A percentile compares a stretch with the other conserved stretches of the same genome.
Conservation (phyloP, 2,113 vertebrate species). For the Excalfactoria chinensis region DNA sequence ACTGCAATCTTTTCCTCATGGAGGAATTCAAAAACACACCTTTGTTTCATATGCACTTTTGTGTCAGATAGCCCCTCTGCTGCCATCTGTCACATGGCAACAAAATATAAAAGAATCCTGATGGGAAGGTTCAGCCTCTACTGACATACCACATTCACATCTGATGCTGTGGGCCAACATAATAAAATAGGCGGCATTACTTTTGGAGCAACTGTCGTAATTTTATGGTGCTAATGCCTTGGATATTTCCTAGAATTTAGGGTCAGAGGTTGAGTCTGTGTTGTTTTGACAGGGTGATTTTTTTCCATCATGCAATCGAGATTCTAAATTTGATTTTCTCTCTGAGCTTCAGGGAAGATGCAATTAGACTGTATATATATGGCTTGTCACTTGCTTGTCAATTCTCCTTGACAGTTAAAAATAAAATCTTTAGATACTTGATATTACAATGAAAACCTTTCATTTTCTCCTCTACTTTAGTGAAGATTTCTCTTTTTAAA, state of each 20-base stretch:
- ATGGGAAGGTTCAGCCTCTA: too few relatives aligned
- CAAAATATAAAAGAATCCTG: too few relatives aligned
- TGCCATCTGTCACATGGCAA: too few relatives aligned
- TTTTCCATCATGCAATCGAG: conserved; percentile 32
- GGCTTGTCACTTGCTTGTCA: conserved; percentile 73
- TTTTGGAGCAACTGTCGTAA: neutral
- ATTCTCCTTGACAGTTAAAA: conserved; percentile 55
- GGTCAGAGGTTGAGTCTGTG: neutral
- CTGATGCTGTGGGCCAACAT: too few relatives aligned
- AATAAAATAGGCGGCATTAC: too few relatives aligned
- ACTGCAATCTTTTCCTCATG: too few relatives aligned
- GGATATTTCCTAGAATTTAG: conserved; percentile 34
- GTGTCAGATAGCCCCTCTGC: too few relatives aligned
- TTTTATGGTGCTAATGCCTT: conserved; percentile 55
- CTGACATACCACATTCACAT: too few relatives aligned
- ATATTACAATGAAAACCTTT: conserved; percentile 64
- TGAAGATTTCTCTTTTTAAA: conserved; percentile 58
- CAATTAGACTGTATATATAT: conserved; percentile 65
- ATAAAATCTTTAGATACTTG: conserved; percentile 66
- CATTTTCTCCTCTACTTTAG: conserved; percentile 26
- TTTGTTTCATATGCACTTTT: too few relatives aligned
- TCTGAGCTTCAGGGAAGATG: conserved; percentile 22
- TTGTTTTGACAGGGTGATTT: conserved; percentile 39
- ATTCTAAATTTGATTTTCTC: conserved; percentile 60
- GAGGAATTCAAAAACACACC: too few relatives aligned